Evolutionary conservation across 2,113 vertebrate genomes (phyloP).

Genomic region (Daboia siamensis): DNA sequence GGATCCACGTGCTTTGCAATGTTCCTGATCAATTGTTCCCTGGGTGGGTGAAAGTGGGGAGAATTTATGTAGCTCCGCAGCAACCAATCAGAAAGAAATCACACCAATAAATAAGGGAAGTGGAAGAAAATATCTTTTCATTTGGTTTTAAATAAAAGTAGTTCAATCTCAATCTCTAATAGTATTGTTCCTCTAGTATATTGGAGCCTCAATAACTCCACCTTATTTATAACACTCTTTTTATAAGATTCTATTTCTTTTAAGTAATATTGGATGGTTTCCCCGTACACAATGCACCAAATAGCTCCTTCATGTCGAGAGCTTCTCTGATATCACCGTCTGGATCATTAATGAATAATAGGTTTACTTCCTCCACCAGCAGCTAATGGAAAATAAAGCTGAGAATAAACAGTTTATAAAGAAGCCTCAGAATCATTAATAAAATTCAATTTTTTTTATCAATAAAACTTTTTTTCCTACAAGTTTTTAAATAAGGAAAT

Average conservation of each 20-base stretch:
- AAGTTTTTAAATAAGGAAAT: constrained; percentile 27
- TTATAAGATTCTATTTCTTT: neutral
- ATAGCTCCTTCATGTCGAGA: neutral
- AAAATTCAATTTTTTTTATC: constrained; percentile 12
- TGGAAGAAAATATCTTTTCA: neutral
- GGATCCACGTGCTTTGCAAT: neutral
- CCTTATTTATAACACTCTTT: neutral
- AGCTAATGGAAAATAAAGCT: neutral
- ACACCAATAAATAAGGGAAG: neutral
- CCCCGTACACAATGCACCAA: neutral
- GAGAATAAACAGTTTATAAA: neutral
- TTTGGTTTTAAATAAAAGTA: neutral
- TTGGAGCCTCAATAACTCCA: neutral
- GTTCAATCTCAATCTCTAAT: neutral
- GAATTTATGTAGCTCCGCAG: neutral
- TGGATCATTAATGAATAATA: neutral
- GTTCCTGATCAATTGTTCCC: neutral
- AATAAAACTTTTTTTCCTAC: constrained; percentile 25
- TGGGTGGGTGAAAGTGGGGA: neutral
- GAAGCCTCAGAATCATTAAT: neutral
- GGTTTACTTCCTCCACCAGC: neutral
- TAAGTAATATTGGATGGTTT: constrained; percentile 8
- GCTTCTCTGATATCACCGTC: neutral
- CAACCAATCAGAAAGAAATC: neutral
- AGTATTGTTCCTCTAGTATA: neutral